Percentiles rank a stretch among this genome's conserved stretches.
Conservation (phyloP, 2,113 vertebrate species). For the Sarotherodon lohbergeri region DNA sequence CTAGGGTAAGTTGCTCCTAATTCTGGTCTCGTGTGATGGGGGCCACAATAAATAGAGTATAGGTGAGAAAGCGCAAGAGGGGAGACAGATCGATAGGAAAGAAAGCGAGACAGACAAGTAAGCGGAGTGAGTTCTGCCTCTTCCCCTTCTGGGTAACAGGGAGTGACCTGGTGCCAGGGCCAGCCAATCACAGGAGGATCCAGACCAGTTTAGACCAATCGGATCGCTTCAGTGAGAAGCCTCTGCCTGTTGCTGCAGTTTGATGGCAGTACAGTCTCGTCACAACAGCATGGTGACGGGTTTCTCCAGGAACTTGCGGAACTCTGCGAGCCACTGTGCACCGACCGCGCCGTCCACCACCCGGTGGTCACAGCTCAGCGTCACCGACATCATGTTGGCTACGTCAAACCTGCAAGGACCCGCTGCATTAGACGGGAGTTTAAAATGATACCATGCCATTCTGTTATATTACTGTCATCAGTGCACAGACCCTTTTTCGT, state of each 20-base stretch:
- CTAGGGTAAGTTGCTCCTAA: conserved; percentile 17
- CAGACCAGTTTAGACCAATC: background rate
- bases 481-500: conserved; percentile 85
- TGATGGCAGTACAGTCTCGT: conserved; percentile 37
- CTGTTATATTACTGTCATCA: too few relatives aligned
- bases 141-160: conserved; percentile 20
- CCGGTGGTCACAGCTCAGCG: conserved; percentile 92
- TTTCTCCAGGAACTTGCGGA: conserved; percentile 90
- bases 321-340: conserved; percentile 93
- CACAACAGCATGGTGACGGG: conserved; percentile 90
- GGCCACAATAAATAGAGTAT: conserved; percentile 59
- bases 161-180: conserved; percentile 51
- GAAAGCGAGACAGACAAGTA: conserved; percentile 6
- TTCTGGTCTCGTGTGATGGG: conserved; percentile 20
- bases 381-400: conserved; percentile 91
- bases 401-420: conserved; percentile 82
- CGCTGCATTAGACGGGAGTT: background rate
- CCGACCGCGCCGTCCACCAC: conserved; percentile 94
- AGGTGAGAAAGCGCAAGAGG: background rate
- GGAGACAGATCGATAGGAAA: background rate
- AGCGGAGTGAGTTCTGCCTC: conserved; percentile 51
- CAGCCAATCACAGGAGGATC: conserved; percentile 35
- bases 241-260: background rate
- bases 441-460: fast-evolving
- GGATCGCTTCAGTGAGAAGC: conserved; percentile 11